A percentile compares a stretch with the other conserved stretches of the same genome.
phyloP scores from a whole-genome alignment of 2,888 invertebrate genomes.

The Drosophila buzzatii region DNA sequence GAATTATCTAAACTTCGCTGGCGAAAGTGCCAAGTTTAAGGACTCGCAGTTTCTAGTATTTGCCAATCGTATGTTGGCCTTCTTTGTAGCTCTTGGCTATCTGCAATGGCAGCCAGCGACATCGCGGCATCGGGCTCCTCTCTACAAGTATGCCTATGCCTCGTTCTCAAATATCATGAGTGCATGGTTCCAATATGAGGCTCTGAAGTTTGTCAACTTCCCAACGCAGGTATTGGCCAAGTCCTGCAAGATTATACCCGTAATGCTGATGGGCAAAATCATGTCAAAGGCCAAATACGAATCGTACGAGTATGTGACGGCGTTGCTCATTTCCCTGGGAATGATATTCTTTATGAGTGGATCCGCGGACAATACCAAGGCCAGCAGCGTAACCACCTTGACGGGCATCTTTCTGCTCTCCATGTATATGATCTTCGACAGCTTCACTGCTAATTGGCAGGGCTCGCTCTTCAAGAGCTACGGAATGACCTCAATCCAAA shows the following conservation, averaged over 20 bases:
- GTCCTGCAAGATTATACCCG: slow-evolving; percentile 98
- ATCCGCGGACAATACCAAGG: slow-evolving; percentile 88
- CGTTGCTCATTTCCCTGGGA: slow-evolving; percentile 94
- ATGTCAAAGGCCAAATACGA: slow-evolving; percentile 95
- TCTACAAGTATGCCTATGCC: slow-evolving; percentile 97
- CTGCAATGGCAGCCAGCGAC: slow-evolving; percentile 87
- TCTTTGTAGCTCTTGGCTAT: slow-evolving; percentile 89
- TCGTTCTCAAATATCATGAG: slow-evolving; percentile 99
- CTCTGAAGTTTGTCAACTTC: slow-evolving; percentile 98
- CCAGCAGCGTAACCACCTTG: slow-evolving; percentile 90
- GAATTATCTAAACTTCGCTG: slow-evolving; percentile 89
- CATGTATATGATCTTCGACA: slow-evolving; percentile 97
- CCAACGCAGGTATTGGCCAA: slow-evolving; percentile 98
- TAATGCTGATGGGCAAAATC: slow-evolving; percentile 99
- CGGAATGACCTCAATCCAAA: slow-evolving; percentile 92
- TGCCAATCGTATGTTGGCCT: slow-evolving; percentile 95
- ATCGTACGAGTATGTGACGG: slow-evolving; percentile 96
- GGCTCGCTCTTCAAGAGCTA: slow-evolving; percentile 93
- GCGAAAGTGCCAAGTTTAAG: slow-evolving; percentile 89
- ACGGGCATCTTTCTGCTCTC: slow-evolving; percentile 94
- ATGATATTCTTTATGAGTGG: slow-evolving; percentile 97
- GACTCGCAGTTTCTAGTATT: slow-evolving; percentile 99
- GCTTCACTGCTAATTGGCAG: slow-evolving; percentile 99
- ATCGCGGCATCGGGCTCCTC: slow-evolving; percentile 92
- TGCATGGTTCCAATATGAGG: slow-evolving; percentile 99